Base-by-base conservation (phyloP, 2,888 invertebrate genomes). In the Pristionchus exspectatus region DNA sequence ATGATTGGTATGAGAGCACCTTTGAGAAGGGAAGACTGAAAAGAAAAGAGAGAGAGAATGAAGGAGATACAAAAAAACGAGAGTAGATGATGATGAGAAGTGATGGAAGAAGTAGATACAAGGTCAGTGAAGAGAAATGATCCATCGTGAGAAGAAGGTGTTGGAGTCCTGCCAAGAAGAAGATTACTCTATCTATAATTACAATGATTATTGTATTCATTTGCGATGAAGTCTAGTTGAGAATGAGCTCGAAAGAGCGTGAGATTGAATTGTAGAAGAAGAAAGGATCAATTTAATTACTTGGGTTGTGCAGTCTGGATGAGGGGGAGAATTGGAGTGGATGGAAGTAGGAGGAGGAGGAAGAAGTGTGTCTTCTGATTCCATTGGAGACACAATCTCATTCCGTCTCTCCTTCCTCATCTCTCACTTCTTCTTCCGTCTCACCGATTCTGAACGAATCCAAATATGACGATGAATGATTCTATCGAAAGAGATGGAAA, bases 41-140 rank as follows among this genome's bases (percentile, higher is more conserved):
- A 18, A 77, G 38, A 84, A 56, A n/a, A 27, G 56, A 44, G 27
- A n/a, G 4, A 21, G 84, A 84, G 21, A 54, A 81, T 84, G 63
- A 44, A 66, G 88, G 69, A 63, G 89, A 89, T 77, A 74, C 72
- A 50, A 44, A 90, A 72, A 87, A 86, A 85, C 63, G 54, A 89
- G 59, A 88, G 89, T 16, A 84, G 77, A 88, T 21, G 87, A 63
- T 63, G 63, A 86, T 33, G 33, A 59, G 63, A 86, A 86, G 86
- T 63, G 66, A 86, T 33, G 86, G 38, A 38, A 16, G 59, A 38
- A 86, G 30, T 59, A 33, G 24, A 84, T 14, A 18, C 30, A 16
- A 50, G 18, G 84, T 16, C 5, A n/a, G 56, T 16, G 4, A 18
- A 5, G 56, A 84, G 33, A 16, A 63, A 54, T 3, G 27, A 33